Evolutionary conservation across 2,888 invertebrate species (phyloP), one percentile per base, ranked within the genome.

Genomic region (Tiphia femorata): DNA sequence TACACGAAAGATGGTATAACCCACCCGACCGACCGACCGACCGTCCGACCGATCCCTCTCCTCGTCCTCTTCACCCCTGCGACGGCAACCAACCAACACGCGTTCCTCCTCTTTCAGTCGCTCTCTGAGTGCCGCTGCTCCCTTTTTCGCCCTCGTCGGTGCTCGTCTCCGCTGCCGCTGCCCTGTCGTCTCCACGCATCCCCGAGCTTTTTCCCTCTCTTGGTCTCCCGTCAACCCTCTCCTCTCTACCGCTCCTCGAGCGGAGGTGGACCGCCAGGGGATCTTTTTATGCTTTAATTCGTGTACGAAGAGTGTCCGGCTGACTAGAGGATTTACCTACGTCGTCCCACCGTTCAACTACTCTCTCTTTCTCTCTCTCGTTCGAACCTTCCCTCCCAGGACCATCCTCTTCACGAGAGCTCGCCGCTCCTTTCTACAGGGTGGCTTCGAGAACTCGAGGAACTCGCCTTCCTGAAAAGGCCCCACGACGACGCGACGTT

Each of bases 1-100:
- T 81, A 81, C 72, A 77, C 76, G 79, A 80, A 82, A 79, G 78
- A 82, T 74, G 75, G 65, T 71, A 77, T 75, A 74, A 64, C 71
- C 72, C 62, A 67, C 56, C 62, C 60, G 58, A 64, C 70, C 58
- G 62, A 59, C 62, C 64, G 63, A 64, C 67, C 70, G 64, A 65
- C 64, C 69, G 46, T 49, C 54, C 47, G 40, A 51, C 58, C 44
- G 46, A 52, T 56, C 47, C 51, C 53, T 64, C 53, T 56, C 44
- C 48, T 44, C 20, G n/a, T 51, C 49, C 48, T 51, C 59, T 43
- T 29, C 42, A 49, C 25, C 51, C 58, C 54, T 50, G 58, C 59
- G 60, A 49, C 55, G n/a, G n/a, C 64, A 66, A 64, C 72, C 71
- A 69, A 73, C 73, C 70, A 71, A 71, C 66, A 64, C 67, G 58